Evolutionary conservation across 2,113 vertebrate genomes (phyloP).

Genomic region (Rhinogobius similis): DNA sequence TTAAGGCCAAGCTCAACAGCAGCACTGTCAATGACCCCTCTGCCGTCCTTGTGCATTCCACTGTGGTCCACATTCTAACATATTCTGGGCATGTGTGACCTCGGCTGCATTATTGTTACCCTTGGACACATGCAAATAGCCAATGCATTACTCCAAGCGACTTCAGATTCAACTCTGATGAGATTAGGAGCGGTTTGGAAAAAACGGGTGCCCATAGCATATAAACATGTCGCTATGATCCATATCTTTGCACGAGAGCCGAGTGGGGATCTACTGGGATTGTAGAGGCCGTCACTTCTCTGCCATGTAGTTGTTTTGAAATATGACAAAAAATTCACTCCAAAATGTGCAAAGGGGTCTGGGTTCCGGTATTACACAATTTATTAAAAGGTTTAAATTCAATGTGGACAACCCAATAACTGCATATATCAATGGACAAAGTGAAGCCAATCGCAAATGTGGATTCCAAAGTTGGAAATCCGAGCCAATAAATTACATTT

Average conservation of each 20-base stretch:
- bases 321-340: no score
- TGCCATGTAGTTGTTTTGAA: no score
- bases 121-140: constrained; percentile 48
- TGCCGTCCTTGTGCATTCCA: neutral
- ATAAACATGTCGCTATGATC: constrained; percentile 26
- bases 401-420: no score
- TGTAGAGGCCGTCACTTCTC: no score
- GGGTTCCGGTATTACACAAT: no score
- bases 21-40: neutral
- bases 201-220: constrained; percentile 14
- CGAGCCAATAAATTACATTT: no score
- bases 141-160: constrained; percentile 20
- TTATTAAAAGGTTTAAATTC: no score
- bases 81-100: constrained; percentile 65
- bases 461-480: no score
- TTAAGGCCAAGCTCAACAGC: neutral
- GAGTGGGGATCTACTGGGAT: no score
- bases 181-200: constrained; percentile 22
- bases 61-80: constrained; percentile 16
- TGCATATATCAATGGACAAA: no score
- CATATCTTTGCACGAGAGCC: neutral
- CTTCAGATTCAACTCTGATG: constrained; percentile 16
- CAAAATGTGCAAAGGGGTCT: no score
- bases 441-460: no score
- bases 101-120: constrained; percentile 29